Evolutionary conservation across 2,797 vertebrate species (phyloP).

Genomic region (Peromyscus aztecus): DNA sequence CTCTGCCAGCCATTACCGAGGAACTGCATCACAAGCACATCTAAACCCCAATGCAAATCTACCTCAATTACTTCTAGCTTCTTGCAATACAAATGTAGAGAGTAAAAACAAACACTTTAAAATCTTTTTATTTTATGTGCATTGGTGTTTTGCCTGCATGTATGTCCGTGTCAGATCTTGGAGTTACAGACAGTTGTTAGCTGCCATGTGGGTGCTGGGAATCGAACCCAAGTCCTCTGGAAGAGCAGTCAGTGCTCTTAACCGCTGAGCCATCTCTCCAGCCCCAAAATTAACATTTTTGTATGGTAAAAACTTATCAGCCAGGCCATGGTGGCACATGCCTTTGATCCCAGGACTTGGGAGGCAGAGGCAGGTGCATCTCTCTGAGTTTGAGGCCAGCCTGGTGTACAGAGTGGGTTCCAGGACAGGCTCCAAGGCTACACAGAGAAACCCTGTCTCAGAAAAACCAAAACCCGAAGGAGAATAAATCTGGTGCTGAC

Average conservation of each 20-base stretch:
- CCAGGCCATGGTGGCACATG: background rate
- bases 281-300: conserved; percentile 21
- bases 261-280: too few species aligned
- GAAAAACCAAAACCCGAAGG: background rate
- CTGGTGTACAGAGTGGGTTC: background rate
- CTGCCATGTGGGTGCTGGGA: too few species aligned
- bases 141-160: too few species aligned
- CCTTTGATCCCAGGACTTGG: background rate
- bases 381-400: background rate
- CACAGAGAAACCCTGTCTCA: background rate
- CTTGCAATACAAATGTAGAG: background rate
- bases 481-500: conserved; percentile 50
- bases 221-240: too few species aligned
- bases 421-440: background rate
- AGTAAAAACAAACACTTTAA: conserved; percentile 29
- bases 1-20: background rate
- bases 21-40: background rate
- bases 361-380: background rate
- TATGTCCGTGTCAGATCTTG: too few species aligned
- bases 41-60: background rate
- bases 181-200: too few species aligned
- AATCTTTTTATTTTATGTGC: too few species aligned
- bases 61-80: conserved; percentile 36
- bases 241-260: too few species aligned
- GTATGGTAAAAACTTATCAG: background rate